Base-by-base conservation (phyloP, 2,113 vertebrate genomes). In the Onychorhynchus coronatus region DNA sequence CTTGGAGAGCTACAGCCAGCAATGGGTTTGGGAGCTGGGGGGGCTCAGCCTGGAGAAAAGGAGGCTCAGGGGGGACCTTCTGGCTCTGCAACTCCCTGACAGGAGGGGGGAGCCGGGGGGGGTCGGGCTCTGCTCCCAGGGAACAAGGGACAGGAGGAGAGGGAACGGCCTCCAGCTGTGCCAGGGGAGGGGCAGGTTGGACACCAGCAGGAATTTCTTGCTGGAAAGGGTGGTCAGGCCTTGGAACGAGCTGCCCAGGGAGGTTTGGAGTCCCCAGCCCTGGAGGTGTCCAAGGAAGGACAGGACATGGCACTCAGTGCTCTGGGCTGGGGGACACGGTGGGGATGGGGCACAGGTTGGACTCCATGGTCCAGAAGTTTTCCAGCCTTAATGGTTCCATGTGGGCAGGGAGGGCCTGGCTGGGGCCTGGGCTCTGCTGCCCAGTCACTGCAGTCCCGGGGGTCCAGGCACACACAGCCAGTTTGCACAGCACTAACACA, bases 301-400 rank as follows among this genome's bases (percentile, higher is more conserved):
- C 7, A 39, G 62, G 62, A 39, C 0, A 3, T 61, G 33, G 13
- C 70, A n/a, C 24, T 46, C 44, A 7, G 68, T 4, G 59, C 59
- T 35, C 30, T 72, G 50, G 83, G 50, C 82, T 46, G 70, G 53
- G 25, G 24, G 78, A 25, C 39, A 35, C 46, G 14, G 44, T 33
- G 22, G 50, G 31, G 14, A 44, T 2, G 2, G 22, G 52, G 37
- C 39, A 46, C 70, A 47, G 62, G 21, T 3, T 27, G 41, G 30
- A 30, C 39, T 41, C 2, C 0, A 4, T 35, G 62, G 9, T 7
- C 56, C 5, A 6, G 18, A 25, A 12, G n/a, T 41, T n/a, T 35
- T 47, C 39, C 78, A 76, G 21, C 41, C 71, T 23, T 24, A 19
- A 11, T 6, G 72, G 3, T 5, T n/a, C 61, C 30, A 62, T 12